phyloP scores from a whole-genome alignment of 2,797 vertebrate species.

The Phalanger gymnotis region DNA sequence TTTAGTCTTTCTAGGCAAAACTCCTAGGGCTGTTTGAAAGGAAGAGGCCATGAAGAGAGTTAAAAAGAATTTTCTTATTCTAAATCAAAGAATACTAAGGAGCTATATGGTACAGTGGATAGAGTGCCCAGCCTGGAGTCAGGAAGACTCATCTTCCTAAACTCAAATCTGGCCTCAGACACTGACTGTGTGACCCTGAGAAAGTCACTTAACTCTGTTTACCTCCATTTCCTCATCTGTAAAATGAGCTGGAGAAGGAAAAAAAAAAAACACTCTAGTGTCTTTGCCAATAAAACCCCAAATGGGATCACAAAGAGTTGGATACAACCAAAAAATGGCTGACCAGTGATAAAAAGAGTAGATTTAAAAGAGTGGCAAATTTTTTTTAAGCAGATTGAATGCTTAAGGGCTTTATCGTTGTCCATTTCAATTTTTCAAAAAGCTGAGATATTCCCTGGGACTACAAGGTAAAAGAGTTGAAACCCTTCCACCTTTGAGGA shows the following conservation, averaged over 20 bases:
- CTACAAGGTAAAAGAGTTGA: not conserved
- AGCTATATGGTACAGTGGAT: not conserved
- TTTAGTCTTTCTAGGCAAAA: not conserved
- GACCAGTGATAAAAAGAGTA: not conserved
- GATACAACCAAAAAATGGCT: not conserved
- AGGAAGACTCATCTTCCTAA: not conserved
- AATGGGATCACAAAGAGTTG: not conserved
- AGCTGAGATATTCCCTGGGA: not conserved
- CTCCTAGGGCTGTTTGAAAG: not conserved
- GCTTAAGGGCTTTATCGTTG: not conserved
- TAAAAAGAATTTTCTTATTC: not conserved
- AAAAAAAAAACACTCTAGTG: not conserved
- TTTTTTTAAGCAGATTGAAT: not conserved
- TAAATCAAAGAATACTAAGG: not conserved
- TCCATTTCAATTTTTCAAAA: not conserved
- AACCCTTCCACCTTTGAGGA: not conserved
- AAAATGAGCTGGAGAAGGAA: not conserved
- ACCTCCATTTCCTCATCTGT: not conserved
- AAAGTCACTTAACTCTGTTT: not conserved
- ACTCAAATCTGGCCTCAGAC: not conserved
- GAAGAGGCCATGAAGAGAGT: not conserved
- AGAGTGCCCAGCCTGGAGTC: no score
- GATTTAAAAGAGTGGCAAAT: not conserved
- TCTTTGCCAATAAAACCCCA: not conserved
- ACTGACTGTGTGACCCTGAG: not conserved